Conservation (phyloP, 2,888 invertebrate genomes). For the Hypercompe scribonia region DNA sequence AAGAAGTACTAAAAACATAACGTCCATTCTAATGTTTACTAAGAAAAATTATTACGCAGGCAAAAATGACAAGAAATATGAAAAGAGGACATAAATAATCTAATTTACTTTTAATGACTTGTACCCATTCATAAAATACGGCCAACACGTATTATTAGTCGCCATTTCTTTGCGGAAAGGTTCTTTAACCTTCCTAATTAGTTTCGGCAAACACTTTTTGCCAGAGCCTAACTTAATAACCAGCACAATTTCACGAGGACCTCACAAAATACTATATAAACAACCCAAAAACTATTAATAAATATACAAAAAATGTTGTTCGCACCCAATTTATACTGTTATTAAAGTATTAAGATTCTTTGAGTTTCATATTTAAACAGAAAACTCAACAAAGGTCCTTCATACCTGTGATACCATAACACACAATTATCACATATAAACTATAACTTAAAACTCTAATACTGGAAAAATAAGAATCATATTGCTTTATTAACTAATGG, state of each 20-base stretch:
- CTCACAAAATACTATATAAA: conserved; percentile 64
- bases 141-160: conserved; percentile 48
- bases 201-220: conserved; percentile 48
- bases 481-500: conserved; percentile 3
- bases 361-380: conserved; percentile 76
- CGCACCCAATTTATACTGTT: conserved; percentile 73
- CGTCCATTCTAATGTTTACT: not conserved
- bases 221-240: conserved; percentile 30
- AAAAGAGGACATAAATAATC: conserved; percentile 33
- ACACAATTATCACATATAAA: not conserved
- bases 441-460: conserved; percentile 7
- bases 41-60: not conserved
- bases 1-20: not conserved
- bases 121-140: conserved; percentile 41
- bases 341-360: conserved; percentile 66
- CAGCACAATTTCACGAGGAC: conserved; percentile 49
- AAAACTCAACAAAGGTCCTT: conserved; percentile 64
- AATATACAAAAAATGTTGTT: conserved; percentile 70
- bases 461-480: conserved; percentile 34
- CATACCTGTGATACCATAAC: conserved; percentile 55
- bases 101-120: conserved; percentile 51
- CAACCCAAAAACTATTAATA: conserved; percentile 60
- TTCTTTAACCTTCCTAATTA: conserved; percentile 45
- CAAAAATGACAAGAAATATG: conserved; percentile 14
- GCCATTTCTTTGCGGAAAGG: conserved; percentile 45